Conservation (phyloP, 2,113 vertebrate genomes). For the Pachyramphus minor region DNA sequence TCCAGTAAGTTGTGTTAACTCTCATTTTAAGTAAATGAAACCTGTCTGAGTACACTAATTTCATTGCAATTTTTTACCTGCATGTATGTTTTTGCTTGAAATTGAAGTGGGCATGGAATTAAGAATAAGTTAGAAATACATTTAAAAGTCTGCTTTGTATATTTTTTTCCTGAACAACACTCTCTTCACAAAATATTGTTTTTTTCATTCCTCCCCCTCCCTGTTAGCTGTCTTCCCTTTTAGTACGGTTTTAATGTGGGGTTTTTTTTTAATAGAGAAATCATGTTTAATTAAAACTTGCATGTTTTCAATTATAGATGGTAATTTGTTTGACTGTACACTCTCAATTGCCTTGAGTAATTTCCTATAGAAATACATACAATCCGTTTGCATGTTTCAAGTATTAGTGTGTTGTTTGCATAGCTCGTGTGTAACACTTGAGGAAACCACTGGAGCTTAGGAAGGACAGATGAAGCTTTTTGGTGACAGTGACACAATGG, state of each 20-base stretch:
- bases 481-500: not conserved
- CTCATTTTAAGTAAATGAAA: not conserved
- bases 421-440: slow-evolving; percentile 31
- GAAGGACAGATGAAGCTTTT: not conserved
- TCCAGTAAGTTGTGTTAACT: not conserved
- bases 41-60: not conserved
- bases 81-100: not conserved
- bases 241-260: slow-evolving; percentile 11
- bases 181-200: not conserved
- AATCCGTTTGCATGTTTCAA: slow-evolving; percentile 55
- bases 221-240: not conserved
- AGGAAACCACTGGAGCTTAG: slow-evolving; percentile 17
- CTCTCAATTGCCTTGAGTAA: slow-evolving; percentile 63
- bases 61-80: not conserved
- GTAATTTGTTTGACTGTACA: slow-evolving; percentile 70
- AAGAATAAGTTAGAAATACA: not conserved
- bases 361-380: slow-evolving; percentile 54
- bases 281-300: slow-evolving; percentile 69
- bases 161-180: not conserved
- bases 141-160: not conserved
- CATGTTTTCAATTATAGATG: slow-evolving; percentile 55
- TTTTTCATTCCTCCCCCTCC: not conserved
- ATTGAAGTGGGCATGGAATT: not conserved
- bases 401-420: slow-evolving; percentile 45
- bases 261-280: slow-evolving; percentile 41